phyloP scores from a whole-genome alignment of 2,888 invertebrate species.

The Pristionchus entomophagus region DNA sequence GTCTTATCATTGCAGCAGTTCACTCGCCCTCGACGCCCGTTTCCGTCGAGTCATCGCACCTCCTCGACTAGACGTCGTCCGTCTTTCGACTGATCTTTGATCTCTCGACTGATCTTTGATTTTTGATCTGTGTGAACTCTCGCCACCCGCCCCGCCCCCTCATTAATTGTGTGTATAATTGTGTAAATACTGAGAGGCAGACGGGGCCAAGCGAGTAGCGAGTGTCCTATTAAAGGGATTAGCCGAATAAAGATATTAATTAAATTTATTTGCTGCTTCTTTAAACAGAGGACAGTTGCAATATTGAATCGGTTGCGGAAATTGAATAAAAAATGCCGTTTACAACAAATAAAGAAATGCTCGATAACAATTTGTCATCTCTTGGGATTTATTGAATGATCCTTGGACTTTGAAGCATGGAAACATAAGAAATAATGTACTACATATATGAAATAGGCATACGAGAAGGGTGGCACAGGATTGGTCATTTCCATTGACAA shows the following conservation, averaged over 20 bases:
- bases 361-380: no score
- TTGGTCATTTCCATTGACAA: no score
- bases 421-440: no score
- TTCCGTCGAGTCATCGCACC: not conserved
- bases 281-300: no score
- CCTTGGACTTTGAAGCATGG: slow-evolving; percentile 27
- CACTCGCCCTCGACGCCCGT: not conserved
- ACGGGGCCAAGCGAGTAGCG: not conserved
- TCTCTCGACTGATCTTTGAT: slow-evolving; percentile 33
- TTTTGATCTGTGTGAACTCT: slow-evolving; percentile 40
- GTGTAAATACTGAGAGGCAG: not conserved
- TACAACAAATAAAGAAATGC: no score
- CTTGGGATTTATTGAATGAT: not conserved
- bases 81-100: no score
- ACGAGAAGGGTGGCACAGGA: no score
- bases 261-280: not conserved
- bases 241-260: slow-evolving; percentile 40
- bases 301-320: no score
- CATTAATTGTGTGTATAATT: not conserved
- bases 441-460: no score
- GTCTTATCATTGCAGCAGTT: not conserved
- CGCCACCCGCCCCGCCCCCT: not conserved
- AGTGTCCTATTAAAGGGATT: slow-evolving; percentile 20
- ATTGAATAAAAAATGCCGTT: no score
- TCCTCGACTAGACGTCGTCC: not conserved